Evolutionary conservation across 2,888 invertebrate genomes (phyloP).

Genomic region (Nomada goodeniana): DNA sequence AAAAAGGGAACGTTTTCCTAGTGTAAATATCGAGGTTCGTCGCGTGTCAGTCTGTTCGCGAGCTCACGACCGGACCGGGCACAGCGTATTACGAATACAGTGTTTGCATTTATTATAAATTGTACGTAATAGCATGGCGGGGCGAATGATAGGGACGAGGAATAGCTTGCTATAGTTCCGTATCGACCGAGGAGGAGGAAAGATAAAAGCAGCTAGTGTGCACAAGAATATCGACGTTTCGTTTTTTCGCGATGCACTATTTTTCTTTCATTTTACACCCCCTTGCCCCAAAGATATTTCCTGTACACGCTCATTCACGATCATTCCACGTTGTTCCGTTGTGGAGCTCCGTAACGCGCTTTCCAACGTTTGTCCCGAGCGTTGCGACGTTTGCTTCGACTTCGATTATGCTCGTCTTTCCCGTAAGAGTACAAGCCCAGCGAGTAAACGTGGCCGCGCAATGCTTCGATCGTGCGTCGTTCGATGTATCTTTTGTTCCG

Average conservation of each 20-base stretch:
- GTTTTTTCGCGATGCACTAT: slow-evolving; percentile 10
- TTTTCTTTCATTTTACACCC: not conserved
- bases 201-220: not conserved
- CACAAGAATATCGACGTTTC: not conserved
- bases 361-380: slow-evolving; percentile 40
- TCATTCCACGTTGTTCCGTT: slow-evolving; percentile 16
- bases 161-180: slow-evolving; percentile 13
- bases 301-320: not conserved
- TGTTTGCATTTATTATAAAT: slow-evolving; percentile 80
- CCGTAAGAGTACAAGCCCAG: slow-evolving; percentile 62
- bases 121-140: slow-evolving; percentile 72
- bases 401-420: slow-evolving; percentile 52
- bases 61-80: slow-evolving; percentile 50
- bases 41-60: slow-evolving; percentile 31
- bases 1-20: not conserved
- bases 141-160: slow-evolving; percentile 50
- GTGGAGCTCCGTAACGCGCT: slow-evolving; percentile 3
- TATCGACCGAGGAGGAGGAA: slow-evolving; percentile 12
- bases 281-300: not conserved
- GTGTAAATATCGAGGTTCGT: slow-evolving; percentile 58
- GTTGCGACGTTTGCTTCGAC: slow-evolving; percentile 50
- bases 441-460: not conserved
- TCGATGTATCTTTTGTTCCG: not conserved
- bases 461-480: not conserved
- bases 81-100: slow-evolving; percentile 72